Conservation (phyloP, 2,797 vertebrate species). For the Tapirus indicus region DNA sequence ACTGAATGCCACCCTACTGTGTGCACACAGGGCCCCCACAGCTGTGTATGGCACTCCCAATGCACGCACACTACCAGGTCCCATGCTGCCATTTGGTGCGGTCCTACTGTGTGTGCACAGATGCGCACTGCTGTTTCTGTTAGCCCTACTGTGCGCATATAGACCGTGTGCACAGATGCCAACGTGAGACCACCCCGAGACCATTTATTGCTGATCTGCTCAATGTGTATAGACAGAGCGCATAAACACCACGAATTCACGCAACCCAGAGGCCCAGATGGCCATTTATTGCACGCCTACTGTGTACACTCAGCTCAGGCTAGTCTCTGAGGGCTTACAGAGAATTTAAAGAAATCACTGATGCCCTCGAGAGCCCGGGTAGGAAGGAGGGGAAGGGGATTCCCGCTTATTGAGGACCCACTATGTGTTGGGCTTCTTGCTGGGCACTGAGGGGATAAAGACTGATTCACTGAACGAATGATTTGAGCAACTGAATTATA, state of each 20-base stretch:
- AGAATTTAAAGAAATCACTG: background rate
- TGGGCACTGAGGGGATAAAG: too few species aligned
- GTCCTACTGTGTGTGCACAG: background rate
- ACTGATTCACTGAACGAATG: too few species aligned
- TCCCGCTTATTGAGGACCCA: background rate
- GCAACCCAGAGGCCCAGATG: background rate
- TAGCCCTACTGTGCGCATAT: background rate
- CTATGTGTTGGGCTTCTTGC: background rate
- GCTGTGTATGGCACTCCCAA: background rate
- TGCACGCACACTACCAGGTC: background rate
- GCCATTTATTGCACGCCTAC: background rate
- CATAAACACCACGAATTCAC: rapidly evolving
- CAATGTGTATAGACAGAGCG: background rate
- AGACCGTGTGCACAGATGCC: background rate
- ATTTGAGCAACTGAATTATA: too few species aligned
- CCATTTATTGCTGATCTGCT: background rate
- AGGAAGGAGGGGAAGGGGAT: background rate
- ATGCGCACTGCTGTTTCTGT: background rate
- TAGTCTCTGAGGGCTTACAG: background rate
- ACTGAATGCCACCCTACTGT: background rate
- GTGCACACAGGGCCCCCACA: too few species aligned
- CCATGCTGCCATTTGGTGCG: background rate
- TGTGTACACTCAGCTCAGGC: background rate
- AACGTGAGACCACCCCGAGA: background rate
- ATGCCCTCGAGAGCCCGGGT: background rate